A percentile compares a stretch with the other conserved stretches of the same genome.
phyloP scores from a whole-genome alignment of 2,797 vertebrate genomes.

The Platalea minor region DNA sequence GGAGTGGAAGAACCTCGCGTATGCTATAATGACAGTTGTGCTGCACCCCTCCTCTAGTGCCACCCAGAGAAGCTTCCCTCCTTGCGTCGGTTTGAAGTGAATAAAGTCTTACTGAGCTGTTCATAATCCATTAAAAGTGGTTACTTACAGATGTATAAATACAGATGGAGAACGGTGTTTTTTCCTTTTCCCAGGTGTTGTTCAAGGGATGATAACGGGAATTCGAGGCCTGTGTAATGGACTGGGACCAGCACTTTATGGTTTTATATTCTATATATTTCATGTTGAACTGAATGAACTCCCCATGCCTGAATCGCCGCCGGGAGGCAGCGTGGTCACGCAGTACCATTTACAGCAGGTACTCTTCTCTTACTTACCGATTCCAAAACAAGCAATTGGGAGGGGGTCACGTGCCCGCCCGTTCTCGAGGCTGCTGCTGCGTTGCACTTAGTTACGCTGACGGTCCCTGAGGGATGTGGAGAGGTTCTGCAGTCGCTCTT shows the following conservation, averaged over 20 bases:
- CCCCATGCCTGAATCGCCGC: constrained; percentile 73
- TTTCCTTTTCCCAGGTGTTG: constrained; percentile 76
- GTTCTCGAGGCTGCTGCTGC: background rate
- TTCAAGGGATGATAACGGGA: constrained; percentile 89
- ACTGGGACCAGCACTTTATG: constrained; percentile 85
- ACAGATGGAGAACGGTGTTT: accelerated
- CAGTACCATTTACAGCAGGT: constrained; percentile 81
- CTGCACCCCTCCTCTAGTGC: background rate
- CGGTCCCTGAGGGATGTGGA: background rate
- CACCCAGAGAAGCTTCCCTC: background rate
- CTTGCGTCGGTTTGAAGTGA: background rate
- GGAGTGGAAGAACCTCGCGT: background rate
- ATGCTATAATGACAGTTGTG: accelerated
- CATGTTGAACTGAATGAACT: constrained; percentile 85
- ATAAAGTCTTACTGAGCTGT: no score
- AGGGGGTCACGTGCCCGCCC: background rate
- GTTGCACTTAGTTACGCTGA: no score
- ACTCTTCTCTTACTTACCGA: background rate
- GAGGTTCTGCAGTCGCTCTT: background rate
- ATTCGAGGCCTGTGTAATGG: constrained; percentile 87
- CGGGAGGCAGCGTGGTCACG: constrained; percentile 59
- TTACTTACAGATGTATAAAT: background rate
- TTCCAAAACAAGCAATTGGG: background rate
- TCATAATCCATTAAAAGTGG: background rate
- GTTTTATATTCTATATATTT: constrained; percentile 91